phyloP scores from a whole-genome alignment of 2,113 vertebrate genomes.

The Bujurquina vittata region DNA sequence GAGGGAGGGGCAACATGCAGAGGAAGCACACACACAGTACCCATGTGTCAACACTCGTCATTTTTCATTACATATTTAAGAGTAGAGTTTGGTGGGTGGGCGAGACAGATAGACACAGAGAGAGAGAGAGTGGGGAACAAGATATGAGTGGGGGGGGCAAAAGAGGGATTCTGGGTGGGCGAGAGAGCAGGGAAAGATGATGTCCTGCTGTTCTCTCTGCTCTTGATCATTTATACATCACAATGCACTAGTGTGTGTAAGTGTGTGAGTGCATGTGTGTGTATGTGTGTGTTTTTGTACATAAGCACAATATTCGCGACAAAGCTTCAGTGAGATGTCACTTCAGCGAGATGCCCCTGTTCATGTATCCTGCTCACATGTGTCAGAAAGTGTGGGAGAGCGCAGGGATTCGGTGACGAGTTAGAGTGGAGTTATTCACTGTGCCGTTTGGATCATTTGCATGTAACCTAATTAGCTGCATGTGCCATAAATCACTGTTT shows the following conservation, averaged over 20 bases:
- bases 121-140: background rate
- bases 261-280: background rate
- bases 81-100: constrained; percentile 47
- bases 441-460: constrained; percentile 39
- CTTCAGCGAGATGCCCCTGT: constrained; percentile 36
- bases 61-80: constrained; percentile 70
- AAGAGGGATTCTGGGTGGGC: constrained; percentile 38
- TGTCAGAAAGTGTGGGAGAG: constrained; percentile 36
- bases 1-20: constrained; percentile 47
- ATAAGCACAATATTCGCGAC: constrained; percentile 24
- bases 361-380: constrained; percentile 42
- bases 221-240: constrained; percentile 78
- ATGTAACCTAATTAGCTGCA: constrained; percentile 62
- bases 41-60: constrained; percentile 64
- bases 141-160: constrained; percentile 9
- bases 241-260: constrained; percentile 24
- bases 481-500: constrained; percentile 58
- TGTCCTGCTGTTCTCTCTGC: constrained; percentile 61
- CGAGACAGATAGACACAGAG: background rate
- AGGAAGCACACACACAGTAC: constrained; percentile 43
- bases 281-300: background rate
- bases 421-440: constrained; percentile 26
- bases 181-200: constrained; percentile 45
- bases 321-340: constrained; percentile 61
- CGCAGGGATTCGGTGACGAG: constrained; percentile 29